phyloP scores from a whole-genome alignment of 2,888 invertebrate species.

The Microplitis manilae region DNA sequence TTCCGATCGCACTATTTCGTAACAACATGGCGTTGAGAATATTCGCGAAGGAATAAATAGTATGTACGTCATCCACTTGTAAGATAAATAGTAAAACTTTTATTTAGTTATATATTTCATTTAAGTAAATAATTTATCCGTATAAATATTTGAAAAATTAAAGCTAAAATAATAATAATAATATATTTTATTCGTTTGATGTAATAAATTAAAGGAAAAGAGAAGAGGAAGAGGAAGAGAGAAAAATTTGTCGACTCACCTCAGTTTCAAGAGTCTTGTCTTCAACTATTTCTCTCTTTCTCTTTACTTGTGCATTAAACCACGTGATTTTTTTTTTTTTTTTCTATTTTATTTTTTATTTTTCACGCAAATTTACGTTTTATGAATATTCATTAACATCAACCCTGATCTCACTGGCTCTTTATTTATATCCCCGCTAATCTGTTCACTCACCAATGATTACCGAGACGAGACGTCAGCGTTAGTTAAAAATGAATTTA shows the following conservation, averaged over 20 bases:
- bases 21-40: constrained; percentile 15
- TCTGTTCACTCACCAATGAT: constrained; percentile 32
- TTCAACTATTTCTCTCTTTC: neutral
- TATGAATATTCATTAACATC: constrained; percentile 35
- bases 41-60: neutral
- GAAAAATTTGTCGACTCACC: constrained; percentile 32
- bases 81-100: neutral
- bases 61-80: neutral
- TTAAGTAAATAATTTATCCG: neutral
- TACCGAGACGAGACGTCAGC: neutral
- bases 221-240: neutral
- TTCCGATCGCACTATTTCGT: constrained; percentile 11
- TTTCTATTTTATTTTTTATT: neutral
- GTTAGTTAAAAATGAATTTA: neutral
- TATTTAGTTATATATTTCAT: neutral
- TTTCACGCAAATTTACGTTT: constrained; percentile 2
- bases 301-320: neutral
- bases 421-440: constrained; percentile 12
- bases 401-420: neutral
- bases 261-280: constrained; percentile 26
- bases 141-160: no score
- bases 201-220: neutral
- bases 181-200: neutral
- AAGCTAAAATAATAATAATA: no score
- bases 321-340: neutral